Evolutionary conservation across 2,888 invertebrate species (phyloP).

Genomic region (Melangyna quadrimaculata): DNA sequence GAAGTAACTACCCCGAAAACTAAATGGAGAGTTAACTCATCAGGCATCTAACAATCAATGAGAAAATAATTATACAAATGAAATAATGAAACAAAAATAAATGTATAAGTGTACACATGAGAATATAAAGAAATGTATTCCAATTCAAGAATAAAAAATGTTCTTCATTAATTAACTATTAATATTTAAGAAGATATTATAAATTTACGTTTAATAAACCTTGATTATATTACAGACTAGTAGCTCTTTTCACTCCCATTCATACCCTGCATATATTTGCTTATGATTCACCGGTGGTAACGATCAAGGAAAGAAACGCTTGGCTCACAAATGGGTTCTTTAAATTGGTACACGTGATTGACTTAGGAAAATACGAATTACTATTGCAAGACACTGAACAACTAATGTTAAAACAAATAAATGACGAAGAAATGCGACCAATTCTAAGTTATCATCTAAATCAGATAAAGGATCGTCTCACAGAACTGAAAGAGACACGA

Average conservation of each 20-base stretch:
- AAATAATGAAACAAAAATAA: background rate
- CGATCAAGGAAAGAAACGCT: constrained; percentile 73
- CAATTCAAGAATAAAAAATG: too few relatives aligned
- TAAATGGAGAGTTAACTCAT: background rate
- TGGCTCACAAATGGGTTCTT: constrained; percentile 63
- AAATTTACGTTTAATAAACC: background rate
- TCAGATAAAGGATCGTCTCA: background rate
- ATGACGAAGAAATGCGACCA: background rate
- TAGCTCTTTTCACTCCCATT: background rate
- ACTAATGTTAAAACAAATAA: background rate
- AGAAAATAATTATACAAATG: background rate
- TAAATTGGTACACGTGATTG: too few relatives aligned
- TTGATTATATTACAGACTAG: background rate
- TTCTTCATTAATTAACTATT: too few relatives aligned
- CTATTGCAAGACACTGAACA: background rate
- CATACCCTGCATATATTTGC: constrained; percentile 35
- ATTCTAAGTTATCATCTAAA: background rate
- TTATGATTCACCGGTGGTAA: constrained; percentile 5
- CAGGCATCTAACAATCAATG: background rate
- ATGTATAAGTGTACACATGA: background rate
- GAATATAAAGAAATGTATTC: too few relatives aligned
- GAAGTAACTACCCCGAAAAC: background rate
- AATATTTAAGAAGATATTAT: too few relatives aligned
- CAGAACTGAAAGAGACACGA: background rate
- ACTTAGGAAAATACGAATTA: background rate